Conservation (phyloP, 2,113 vertebrate species). For the Alaudala cheleensis region DNA sequence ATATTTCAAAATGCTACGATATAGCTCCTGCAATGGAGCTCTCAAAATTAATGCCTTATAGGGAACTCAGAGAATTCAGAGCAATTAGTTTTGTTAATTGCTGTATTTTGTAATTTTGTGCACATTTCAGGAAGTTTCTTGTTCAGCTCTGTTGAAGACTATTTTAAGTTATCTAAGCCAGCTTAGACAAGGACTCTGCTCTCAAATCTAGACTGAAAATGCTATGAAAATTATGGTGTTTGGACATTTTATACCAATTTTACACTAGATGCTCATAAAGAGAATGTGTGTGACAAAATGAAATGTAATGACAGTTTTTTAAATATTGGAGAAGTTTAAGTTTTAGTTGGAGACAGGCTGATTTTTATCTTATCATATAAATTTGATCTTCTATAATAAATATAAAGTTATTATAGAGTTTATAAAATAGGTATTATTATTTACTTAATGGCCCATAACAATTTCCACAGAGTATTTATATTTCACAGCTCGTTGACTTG, state of each 20-base stretch:
- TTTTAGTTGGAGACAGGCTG: background rate
- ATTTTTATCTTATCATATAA: slow-evolving; percentile 21
- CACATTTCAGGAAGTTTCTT: background rate
- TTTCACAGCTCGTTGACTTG: slow-evolving; percentile 65
- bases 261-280: background rate
- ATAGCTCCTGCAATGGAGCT: background rate
- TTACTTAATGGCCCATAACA: slow-evolving; percentile 67
- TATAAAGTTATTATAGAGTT: slow-evolving; percentile 53
- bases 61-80: background rate
- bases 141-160: background rate
- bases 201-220: background rate
- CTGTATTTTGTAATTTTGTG: background rate
- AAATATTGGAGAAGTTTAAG: background rate
- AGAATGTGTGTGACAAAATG: background rate
- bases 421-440: slow-evolving; percentile 72
- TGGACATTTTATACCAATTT: background rate
- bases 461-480: slow-evolving; percentile 62
- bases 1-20: background rate
- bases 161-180: background rate
- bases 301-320: background rate
- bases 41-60: slow-evolving; percentile 10
- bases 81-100: slow-evolving; percentile 45
- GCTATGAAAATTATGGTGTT: background rate
- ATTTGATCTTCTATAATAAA: slow-evolving; percentile 49
- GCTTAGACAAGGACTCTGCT: background rate